Base-by-base conservation (phyloP, 2,888 invertebrate genomes). In the Theretra japonica region DNA sequence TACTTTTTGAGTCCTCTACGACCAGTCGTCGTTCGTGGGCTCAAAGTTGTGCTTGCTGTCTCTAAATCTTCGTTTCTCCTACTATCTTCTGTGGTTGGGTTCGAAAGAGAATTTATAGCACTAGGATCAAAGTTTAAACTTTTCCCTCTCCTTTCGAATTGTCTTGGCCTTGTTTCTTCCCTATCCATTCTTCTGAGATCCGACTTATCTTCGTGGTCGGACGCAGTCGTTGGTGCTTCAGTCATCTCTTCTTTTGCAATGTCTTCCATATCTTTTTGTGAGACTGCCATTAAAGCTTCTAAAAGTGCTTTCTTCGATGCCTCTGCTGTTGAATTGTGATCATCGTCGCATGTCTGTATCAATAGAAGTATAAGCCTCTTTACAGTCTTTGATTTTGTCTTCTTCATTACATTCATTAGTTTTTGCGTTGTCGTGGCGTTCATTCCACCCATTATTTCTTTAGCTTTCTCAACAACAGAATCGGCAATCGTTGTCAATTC, bases 401-500 rank as follows among this genome's bases (percentile, higher is more conserved):
- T 97, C 82, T 97, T 96, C 97, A 98, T 97, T 57, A 97, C 97
- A 74, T 96, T 95, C 95, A 97, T 96, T 71, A 98, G 92, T 77
- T 97, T 97, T 74, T 96, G 95, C 0, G 96, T 95, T 74, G 97
- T 97, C 0, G 97, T 96, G 15, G 96, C 96, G 81, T 97, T 97
- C 75, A 97, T 93, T 23, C 96, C 96, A 0, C 96, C 96, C 85
- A 97, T 96, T 80, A 97, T 96, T 88, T 97, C 96, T 80, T 97
- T 96, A 0, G 97, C 96, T 78, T 96, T 96, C 80, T 95, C 95
- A 59, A 95, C 95, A 68, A 96, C 95, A 2, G 96, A 96, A 70
- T 95, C 95, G 73, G 96, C 95, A 57, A 96, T 96, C n/a, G 96
- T 96, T 2, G 96, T 96, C 0, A 96, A 76, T 69, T 94, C 94